A percentile compares a stretch with the other conserved stretches of the same genome.
Evolutionary conservation across 2,113 vertebrate species (phyloP).

Genomic region (Colistium nudipinnis): DNA sequence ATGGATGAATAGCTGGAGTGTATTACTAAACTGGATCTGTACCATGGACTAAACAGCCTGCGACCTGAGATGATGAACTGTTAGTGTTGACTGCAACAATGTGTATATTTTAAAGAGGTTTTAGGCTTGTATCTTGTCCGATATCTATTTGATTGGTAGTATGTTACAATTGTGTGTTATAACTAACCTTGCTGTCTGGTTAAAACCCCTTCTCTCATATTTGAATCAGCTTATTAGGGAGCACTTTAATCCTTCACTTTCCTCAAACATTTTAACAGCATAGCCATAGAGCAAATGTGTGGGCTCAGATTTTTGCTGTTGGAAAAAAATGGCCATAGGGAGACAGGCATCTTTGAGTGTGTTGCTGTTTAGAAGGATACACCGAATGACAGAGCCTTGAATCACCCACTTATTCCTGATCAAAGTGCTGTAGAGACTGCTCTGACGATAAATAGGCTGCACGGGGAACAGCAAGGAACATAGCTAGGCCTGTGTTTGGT

Average conservation of each 20-base stretch:
- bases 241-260: not conserved
- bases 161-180: not conserved
- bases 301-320: not conserved
- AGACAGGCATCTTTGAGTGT: not conserved
- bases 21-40: not conserved
- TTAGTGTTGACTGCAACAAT: not conserved
- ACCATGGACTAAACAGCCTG: not conserved
- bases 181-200: not conserved
- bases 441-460: constrained; percentile 75
- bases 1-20: not conserved
- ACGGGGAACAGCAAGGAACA: constrained; percentile 82
- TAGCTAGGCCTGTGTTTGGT: constrained; percentile 77
- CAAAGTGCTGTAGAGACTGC: constrained; percentile 15
- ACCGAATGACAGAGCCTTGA: not conserved
- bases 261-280: not conserved
- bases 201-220: not conserved
- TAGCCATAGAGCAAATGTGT: not conserved
- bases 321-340: not conserved
- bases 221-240: not conserved
- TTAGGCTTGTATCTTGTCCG: not conserved
- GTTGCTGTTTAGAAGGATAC: not conserved
- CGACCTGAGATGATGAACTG: not conserved
- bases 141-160: not conserved
- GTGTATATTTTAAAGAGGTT: not conserved
- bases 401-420: constrained; percentile 40